Evolutionary conservation across 1,140 invertebrate genomes (phyloP).

Genomic region (Pseudomyrmex sp.): DNA sequence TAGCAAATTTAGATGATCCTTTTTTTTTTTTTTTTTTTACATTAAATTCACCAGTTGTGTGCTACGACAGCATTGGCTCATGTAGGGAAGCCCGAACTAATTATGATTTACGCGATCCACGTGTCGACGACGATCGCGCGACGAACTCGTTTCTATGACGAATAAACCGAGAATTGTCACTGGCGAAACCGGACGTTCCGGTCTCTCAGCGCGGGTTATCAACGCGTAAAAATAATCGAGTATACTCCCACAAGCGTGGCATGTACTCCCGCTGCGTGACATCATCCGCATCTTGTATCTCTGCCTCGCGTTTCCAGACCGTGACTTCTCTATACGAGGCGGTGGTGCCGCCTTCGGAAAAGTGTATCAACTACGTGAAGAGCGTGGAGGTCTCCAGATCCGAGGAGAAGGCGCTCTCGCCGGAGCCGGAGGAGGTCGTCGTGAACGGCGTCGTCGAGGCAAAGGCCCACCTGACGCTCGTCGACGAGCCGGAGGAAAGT

Average conservation of each 20-base stretch:
- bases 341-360: slow-evolving; percentile 79
- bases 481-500: slow-evolving; percentile 61
- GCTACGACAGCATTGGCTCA: neutral
- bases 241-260: slow-evolving; percentile 16
- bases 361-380: slow-evolving; percentile 83
- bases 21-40: no score
- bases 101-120: neutral
- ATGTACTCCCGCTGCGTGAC: slow-evolving; percentile 12
- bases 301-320: slow-evolving; percentile 75
- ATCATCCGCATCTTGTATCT: slow-evolving; percentile 39
- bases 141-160: slow-evolving; percentile 19
- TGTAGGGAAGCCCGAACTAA: neutral
- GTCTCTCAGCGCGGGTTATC: slow-evolving; percentile 25
- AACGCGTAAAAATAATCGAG: slow-evolving; percentile 56
- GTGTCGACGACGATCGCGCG: neutral
- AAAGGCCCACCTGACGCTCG: slow-evolving; percentile 66
- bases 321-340: slow-evolving; percentile 79
- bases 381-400: slow-evolving; percentile 76
- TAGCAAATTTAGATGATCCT: no score
- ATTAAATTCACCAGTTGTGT: no score
- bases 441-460: slow-evolving; percentile 65
- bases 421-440: slow-evolving; percentile 63
- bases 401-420: slow-evolving; percentile 66
- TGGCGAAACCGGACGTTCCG: neutral
- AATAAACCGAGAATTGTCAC: slow-evolving; percentile 14